phyloP scores from a whole-genome alignment of 2,113 vertebrate species.

The Gymnocephalus cernua region DNA sequence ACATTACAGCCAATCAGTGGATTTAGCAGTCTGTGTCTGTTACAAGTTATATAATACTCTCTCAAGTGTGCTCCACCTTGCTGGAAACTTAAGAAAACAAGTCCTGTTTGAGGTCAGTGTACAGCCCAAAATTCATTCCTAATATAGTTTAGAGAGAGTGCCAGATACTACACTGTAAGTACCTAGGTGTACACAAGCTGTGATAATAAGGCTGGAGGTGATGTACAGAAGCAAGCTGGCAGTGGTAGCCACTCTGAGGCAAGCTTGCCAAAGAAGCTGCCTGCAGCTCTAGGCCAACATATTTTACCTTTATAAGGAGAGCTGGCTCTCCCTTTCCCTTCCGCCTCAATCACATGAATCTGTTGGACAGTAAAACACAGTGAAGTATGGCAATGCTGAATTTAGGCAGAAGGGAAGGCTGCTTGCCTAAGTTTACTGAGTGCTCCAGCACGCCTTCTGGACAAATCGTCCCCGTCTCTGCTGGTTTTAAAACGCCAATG shows the following conservation, averaged over 20 bases:
- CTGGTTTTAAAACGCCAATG: constrained; percentile 62
- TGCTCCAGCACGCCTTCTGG: constrained; percentile 30
- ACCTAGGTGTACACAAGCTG: constrained; percentile 66
- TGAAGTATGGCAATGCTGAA: constrained; percentile 53
- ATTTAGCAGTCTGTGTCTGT: constrained; percentile 16
- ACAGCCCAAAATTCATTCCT: constrained; percentile 50
- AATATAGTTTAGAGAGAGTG: constrained; percentile 57
- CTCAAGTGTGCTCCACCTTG: not conserved
- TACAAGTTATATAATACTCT: constrained; percentile 17
- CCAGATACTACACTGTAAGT: constrained; percentile 59
- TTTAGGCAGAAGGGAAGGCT: constrained; percentile 21
- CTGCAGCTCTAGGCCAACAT: constrained; percentile 68
- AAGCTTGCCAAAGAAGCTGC: constrained; percentile 61
- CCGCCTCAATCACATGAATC: constrained; percentile 59
- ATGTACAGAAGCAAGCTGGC: constrained; percentile 64
- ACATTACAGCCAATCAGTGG: constrained; percentile 11
- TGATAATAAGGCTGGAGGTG: constrained; percentile 68
- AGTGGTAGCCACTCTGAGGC: constrained; percentile 46
- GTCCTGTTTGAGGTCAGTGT: constrained; percentile 52
- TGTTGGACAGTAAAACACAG: constrained; percentile 59
- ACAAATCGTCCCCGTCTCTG: constrained; percentile 45
- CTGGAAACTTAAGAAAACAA: constrained; percentile 54
- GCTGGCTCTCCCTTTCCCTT: constrained; percentile 40
- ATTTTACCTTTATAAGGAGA: constrained; percentile 86
- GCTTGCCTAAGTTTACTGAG: constrained; percentile 55